Base-by-base conservation (phyloP, 2,888 invertebrate genomes). In the Rugalucina vietnamica region DNA sequence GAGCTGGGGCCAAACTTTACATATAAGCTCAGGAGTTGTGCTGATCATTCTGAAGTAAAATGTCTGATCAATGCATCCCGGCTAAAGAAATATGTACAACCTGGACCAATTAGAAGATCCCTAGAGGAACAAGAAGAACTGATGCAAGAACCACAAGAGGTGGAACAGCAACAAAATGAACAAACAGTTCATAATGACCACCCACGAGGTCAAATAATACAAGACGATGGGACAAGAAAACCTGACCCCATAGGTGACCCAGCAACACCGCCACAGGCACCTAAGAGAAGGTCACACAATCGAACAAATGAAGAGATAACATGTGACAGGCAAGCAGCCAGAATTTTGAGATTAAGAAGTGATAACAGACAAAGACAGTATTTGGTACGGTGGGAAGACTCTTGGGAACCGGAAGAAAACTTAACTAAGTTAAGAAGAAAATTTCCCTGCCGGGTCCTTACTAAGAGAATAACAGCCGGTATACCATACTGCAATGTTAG, bases 1-100 rank as follows among this genome's bases (percentile, higher is more conserved):
- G 76, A 69, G 24, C 27, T 79, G 12, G 82, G 80, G 34, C 79
- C 76, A 18, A 82, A 82, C 57, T 82, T 60, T 49, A 85, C 79
- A 14, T 81, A 79, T 34, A 54, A 49, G 27, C 69, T 83, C 10
- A 29, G 36, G 36, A 27, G 49, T 21, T 75, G 70, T 29, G 14
- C 32, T 18, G 65, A 39, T 36, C 49, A 79, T 27, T 57, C 70
- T 21, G 34, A 29, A 71, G 69, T 79, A 27, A 79, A 79, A n/a
- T 70, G 70, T 12, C 29, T 85, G 50, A 69, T 85, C 34, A 81
- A 85, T 85, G 85, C 82, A 18, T 21, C 70, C 34, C 39, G 77
- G 12, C n/a, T n/a, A n/a, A n/a, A n/a, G n/a, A n/a, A n/a, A n/a
- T n/a, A n/a, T n/a, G n/a, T n/a, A n/a, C n/a, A n/a, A n/a, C n/a